Evolutionary conservation across 1,140 invertebrate genomes (phyloP).

Genomic region (Euglossa dilemma): DNA sequence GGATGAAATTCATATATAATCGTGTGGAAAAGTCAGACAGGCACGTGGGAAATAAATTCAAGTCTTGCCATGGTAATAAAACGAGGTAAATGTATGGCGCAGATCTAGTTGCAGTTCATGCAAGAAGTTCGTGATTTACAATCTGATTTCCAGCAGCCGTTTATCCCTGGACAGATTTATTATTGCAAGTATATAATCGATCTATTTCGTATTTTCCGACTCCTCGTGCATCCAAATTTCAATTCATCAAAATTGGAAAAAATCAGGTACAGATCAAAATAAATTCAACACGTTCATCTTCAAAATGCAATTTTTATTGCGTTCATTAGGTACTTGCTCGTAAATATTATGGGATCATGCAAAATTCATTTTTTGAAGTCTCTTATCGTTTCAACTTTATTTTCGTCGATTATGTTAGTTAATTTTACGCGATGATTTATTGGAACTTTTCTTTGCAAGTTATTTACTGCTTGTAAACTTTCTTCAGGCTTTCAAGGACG

Average conservation of each 20-base stretch:
- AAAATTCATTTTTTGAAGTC: too few relatives aligned
- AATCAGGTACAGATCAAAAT: not conserved
- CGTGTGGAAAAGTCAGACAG: not conserved
- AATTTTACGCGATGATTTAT: too few relatives aligned
- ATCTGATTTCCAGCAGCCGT: slow-evolving; percentile 12
- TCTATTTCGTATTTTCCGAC: slow-evolving; percentile 1
- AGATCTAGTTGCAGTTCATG: slow-evolving; percentile 1
- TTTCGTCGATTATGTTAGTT: too few relatives aligned
- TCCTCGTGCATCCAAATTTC: not conserved
- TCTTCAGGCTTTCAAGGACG: too few relatives aligned
- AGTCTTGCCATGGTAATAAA: not conserved
- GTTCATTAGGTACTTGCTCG: not conserved
- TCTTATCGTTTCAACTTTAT: too few relatives aligned
- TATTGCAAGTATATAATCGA: not conserved
- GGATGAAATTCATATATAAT: not conserved
- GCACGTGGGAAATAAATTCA: not conserved
- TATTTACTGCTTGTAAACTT: too few relatives aligned
- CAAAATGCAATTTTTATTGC: not conserved
- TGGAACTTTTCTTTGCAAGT: too few relatives aligned
- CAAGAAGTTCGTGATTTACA: slow-evolving; percentile 26
- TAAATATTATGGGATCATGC: not conserved
- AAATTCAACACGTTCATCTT: not conserved
- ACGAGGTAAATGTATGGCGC: not conserved
- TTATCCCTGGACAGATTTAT: slow-evolving; percentile 24
- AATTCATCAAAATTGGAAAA: too few relatives aligned